A percentile compares a stretch with the other conserved stretches of the same genome.
These are phyloP conservation scores for Euschistus heros DNA, from an alignment of 1,140 invertebrate species.

Conservation along the genomic window DNA sequence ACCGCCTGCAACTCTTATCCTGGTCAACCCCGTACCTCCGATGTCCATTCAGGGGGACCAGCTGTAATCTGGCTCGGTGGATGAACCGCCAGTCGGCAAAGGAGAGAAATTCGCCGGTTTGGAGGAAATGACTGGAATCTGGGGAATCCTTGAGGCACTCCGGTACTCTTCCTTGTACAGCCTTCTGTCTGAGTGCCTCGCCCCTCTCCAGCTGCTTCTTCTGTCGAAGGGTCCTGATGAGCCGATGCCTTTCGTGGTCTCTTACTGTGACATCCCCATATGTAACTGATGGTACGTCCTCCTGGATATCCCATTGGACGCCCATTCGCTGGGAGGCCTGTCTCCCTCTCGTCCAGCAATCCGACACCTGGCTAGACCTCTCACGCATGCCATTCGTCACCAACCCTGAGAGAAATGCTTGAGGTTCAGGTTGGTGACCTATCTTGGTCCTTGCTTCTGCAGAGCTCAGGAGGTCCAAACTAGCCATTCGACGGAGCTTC, in stretches of 20 bases:
- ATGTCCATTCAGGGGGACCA: too few species aligned
- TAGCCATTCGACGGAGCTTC: not conserved
- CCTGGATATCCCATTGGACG: not conserved
- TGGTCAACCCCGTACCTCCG: too few species aligned
- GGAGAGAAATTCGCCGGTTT: constrained; percentile 20
- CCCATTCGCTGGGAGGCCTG: not conserved
- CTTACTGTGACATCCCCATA: not conserved
- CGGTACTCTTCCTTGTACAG: constrained; percentile 24
- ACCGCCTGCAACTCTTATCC: too few species aligned
- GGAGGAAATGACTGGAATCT: too few species aligned
- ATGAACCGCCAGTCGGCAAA: constrained; percentile 33
- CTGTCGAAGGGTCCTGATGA: not conserved
- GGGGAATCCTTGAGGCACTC: not conserved
- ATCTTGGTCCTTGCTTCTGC: too few species aligned
- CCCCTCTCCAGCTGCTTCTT: not conserved
- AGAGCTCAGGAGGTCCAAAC: too few species aligned
- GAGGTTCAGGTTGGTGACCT: too few species aligned
- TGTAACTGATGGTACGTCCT: not conserved
- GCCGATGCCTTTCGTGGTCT: not conserved
- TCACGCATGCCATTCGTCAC: too few species aligned
- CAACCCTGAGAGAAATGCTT: too few species aligned
- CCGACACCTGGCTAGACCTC: too few species aligned
- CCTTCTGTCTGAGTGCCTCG: not conserved
- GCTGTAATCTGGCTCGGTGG: constrained; percentile 28
- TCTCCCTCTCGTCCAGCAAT: too few species aligned